Evolutionary conservation across 2,888 invertebrate species (phyloP), one percentile per base, ranked within the genome.

Genomic region (Leptopilina drosophilae): DNA sequence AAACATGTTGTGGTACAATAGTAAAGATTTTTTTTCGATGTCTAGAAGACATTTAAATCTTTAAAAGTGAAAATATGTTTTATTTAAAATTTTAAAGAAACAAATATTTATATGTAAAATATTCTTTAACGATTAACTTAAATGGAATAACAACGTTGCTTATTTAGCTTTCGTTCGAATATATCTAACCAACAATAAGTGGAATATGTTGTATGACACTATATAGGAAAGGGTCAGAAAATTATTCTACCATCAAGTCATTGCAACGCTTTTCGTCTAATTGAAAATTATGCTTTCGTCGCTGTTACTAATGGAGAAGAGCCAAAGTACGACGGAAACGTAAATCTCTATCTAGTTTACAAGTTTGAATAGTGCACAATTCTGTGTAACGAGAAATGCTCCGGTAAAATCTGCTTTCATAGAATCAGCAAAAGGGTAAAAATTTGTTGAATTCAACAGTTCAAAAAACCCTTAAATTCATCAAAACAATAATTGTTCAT

Each of bases 271-370:
- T 73, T 73, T 53, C 26, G n/a, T 26, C 73, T 73, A 73, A 73
- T 73, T 73, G 56, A 33, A 26, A 73, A 73, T 73, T 73, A 73
- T 73, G 73, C 33, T 73, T 73, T 26, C 56, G 73, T 33, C 5
- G 33, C 33, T 53, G 53, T 73, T 56, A 33, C 73, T 73, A 73
- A 73, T 73, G 40, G 73, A 73, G 56, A 56, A 73, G 73, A n/a
- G 73, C 33, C 33, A 53, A 53, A 53, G 49, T 73, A n/a, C 56
- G 53, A 53, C 53, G n/a, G 56, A 56, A 73, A 73, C 73, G 73
- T 73, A 73, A 73, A 73, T 73, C 73, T 73, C 73, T 53, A 53
- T 73, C 73, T 73, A 53, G 73, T 73, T 73, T 73, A 73, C 53
- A 53, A 73, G 73, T 49, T 73, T 73, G 73, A 73, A 73, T 73